These are phyloP conservation scores for Trichechus manatus DNA, from an alignment of 2,113 vertebrate genomes.

Conservation along the genomic window DNA sequence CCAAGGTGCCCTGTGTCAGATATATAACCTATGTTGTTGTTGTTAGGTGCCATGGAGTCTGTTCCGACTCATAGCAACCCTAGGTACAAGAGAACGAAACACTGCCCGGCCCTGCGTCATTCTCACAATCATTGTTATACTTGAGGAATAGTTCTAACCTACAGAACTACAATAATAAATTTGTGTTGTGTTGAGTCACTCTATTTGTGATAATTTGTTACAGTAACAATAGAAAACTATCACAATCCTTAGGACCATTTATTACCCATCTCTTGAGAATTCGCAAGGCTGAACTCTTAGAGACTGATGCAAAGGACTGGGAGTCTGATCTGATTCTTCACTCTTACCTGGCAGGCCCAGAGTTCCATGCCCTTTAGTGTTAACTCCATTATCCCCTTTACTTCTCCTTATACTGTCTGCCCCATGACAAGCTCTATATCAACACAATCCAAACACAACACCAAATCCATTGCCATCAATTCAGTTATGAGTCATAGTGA, in stretches of 20 bases:
- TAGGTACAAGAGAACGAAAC: no score
- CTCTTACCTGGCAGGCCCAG: fast-evolving
- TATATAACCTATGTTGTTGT: background rate
- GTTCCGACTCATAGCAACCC: no score
- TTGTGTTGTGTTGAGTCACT: no score
- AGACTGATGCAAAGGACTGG: background rate
- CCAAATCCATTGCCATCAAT: no score
- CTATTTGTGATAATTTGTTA: background rate
- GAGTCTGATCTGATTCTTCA: background rate
- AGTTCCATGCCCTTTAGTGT: background rate
- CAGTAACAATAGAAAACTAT: background rate
- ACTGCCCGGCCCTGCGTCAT: no score
- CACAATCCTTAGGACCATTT: background rate
- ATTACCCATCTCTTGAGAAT: background rate
- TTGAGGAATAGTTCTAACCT: background rate
- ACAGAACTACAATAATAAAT: background rate
- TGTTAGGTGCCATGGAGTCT: no score
- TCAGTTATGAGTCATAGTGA: no score
- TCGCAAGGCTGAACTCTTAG: background rate
- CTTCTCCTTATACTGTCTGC: background rate
- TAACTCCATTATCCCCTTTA: fast-evolving
- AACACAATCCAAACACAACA: background rate
- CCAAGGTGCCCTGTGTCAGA: background rate
- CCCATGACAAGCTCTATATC: background rate
- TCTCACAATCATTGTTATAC: no score